Conservation (phyloP, 2,113 vertebrate species). For the Scalopus aquaticus region DNA sequence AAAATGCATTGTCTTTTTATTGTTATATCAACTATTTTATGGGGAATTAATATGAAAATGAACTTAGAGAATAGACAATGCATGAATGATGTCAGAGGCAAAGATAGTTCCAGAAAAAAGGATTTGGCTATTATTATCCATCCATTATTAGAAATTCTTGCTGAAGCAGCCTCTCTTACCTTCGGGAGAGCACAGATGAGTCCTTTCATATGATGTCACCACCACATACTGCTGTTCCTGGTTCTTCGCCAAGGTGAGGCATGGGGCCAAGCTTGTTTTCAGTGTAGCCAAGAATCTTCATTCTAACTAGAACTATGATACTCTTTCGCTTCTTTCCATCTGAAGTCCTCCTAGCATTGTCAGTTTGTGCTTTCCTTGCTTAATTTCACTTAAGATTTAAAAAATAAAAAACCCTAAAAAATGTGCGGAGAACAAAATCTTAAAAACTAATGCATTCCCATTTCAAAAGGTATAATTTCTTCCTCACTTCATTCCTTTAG, state of each 20-base stretch:
- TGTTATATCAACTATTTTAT: neutral
- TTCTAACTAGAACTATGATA: neutral
- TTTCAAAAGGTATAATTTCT: neutral
- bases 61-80: neutral
- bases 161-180: neutral
- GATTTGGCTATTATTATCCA: neutral
- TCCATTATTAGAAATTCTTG: neutral
- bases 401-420: neutral
- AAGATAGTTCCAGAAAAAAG: neutral
- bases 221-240: neutral
- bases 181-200: neutral
- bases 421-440: neutral
- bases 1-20: conserved; percentile 1
- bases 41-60: neutral
- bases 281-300: neutral
- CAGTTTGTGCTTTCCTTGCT: neutral
- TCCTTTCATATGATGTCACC: neutral
- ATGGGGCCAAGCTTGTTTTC: neutral
- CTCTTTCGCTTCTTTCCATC: neutral
- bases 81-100: neutral
- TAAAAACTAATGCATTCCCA: neutral
- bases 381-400: neutral
- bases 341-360: neutral
- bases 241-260: neutral
- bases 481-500: neutral